A percentile compares a stretch with the other conserved stretches of the same genome.
Evolutionary conservation across 2,888 invertebrate genomes (phyloP).

Genomic region (Drosophila incognita): DNA sequence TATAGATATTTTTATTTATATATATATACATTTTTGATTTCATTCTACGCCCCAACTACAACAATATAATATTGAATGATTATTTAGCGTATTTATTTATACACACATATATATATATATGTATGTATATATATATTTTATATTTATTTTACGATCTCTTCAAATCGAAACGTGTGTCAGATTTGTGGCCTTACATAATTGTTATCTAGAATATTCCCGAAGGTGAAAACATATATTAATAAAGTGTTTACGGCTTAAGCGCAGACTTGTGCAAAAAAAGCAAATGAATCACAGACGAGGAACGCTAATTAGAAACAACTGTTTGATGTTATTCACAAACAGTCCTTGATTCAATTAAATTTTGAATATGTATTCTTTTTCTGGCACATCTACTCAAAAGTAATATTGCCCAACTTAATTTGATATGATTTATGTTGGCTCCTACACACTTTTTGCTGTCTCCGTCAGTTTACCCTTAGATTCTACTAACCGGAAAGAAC

Average conservation of each 20-base stretch:
- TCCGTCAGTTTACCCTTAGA: slow-evolving; percentile 13
- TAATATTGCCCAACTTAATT: neutral
- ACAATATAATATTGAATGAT: slow-evolving; percentile 28
- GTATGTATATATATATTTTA: neutral
- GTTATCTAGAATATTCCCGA: slow-evolving; percentile 9
- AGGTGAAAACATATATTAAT: neutral
- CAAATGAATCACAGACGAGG: neutral
- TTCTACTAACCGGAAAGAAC: slow-evolving; percentile 17
- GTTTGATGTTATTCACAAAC: neutral
- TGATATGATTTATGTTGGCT: neutral
- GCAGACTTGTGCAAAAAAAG: too few species aligned
- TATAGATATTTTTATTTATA: slow-evolving; percentile 51
- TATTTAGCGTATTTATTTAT: neutral
- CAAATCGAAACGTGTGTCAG: neutral
- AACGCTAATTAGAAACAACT: slow-evolving; percentile 14
- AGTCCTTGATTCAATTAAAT: neutral
- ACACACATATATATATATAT: rapidly evolving
- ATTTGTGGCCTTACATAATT: slow-evolving; percentile 5
- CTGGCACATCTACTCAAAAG: too few species aligned
- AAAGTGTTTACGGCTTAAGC: neutral
- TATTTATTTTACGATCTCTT: neutral
- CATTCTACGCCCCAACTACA: slow-evolving; percentile 21
- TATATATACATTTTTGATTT: slow-evolving; percentile 40
- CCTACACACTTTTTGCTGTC: neutral
- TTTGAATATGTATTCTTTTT: neutral